These are phyloP conservation scores for Tridacna crocea DNA, from an alignment of 2,888 invertebrate genomes.

Conservation along the genomic window DNA sequence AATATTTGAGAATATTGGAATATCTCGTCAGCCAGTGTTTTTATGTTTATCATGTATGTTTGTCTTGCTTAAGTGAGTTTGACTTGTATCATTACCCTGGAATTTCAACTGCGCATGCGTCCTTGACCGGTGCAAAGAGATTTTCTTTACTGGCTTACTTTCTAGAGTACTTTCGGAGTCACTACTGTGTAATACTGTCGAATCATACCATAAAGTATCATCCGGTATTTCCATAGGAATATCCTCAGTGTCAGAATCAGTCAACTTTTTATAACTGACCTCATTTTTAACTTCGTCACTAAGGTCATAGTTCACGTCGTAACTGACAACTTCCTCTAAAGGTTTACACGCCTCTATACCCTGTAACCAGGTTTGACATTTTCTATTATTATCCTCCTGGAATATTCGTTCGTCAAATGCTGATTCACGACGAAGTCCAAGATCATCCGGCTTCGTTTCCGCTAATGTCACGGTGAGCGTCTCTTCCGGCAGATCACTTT, in stretches of 20 bases:
- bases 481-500: conserved; percentile 76
- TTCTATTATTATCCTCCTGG: conserved; percentile 76
- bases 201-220: conserved; percentile 67
- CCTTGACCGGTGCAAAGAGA: conserved; percentile 29
- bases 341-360: conserved; percentile 78
- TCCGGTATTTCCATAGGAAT: conserved; percentile 74
- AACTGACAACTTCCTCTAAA: conserved; percentile 72
- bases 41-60: neutral
- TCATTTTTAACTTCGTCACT: conserved; percentile 11
- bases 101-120: conserved; percentile 27
- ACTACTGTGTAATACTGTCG: conserved; percentile 54
- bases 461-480: conserved; percentile 73
- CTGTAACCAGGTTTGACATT: conserved; percentile 79
- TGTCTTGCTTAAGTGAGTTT: neutral
- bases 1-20: too few relatives aligned
- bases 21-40: neutral
- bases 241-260: conserved; percentile 51
- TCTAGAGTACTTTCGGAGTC: conserved; percentile 54
- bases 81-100: neutral
- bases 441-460: conserved; percentile 75
- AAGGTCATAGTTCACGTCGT: conserved; percentile 57
- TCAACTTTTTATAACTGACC: conserved; percentile 14
- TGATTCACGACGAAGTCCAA: conserved; percentile 64
- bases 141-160: conserved; percentile 18
- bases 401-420: conserved; percentile 70